Base-by-base conservation (phyloP, 1,140 invertebrate species). In the Metaphire vulgaris region DNA sequence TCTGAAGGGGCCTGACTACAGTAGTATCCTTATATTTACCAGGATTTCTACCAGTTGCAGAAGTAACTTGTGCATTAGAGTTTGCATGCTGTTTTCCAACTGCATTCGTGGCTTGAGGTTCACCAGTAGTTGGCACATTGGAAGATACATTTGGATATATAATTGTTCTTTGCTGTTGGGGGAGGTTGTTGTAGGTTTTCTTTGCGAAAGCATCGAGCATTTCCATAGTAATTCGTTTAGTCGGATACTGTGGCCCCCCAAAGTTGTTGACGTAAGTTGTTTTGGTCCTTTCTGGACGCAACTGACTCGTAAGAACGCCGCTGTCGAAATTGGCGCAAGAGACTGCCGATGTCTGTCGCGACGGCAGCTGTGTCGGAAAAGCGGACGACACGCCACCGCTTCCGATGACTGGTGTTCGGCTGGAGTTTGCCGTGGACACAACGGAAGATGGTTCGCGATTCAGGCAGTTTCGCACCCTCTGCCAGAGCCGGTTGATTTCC, bases 401-500 rank as follows among this genome's bases (percentile, higher is more conserved):
- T 12, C 74, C 6, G 41, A n/a, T 21, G 6, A 21, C 21, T 12
- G 41, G 6, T 26, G 70, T 26, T 33, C 56, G 34, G 32, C 28
- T 41, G 30, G 34, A 78, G 74, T 2, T 78, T 75, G 2, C 16
- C 12, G 29, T 56, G 6, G 28, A 26, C 29, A 21, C 6, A 56
- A 21, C 21, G 41, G 41, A 56, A 12, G 41, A 56, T 74, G 69
- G 26, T 65, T 78, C 81, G 33, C 80, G 70, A 75, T 82, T 79
- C 28, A 86, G 77, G 75, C 84, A 85, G 30, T 75, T 82, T 2
- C 83, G 76, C 32, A 86, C 83, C 75, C 84, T 85, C 33, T 85
- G 81, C 85, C 85, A 86, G 28, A 86, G 75, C 74, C 80, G 82
- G 77, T 84, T 84, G 16, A 86, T 86, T 74, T 86, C 85, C 33